Evolutionary conservation across 2,797 vertebrate genomes (phyloP).

Genomic region (Bovichtus diacanthus): DNA sequence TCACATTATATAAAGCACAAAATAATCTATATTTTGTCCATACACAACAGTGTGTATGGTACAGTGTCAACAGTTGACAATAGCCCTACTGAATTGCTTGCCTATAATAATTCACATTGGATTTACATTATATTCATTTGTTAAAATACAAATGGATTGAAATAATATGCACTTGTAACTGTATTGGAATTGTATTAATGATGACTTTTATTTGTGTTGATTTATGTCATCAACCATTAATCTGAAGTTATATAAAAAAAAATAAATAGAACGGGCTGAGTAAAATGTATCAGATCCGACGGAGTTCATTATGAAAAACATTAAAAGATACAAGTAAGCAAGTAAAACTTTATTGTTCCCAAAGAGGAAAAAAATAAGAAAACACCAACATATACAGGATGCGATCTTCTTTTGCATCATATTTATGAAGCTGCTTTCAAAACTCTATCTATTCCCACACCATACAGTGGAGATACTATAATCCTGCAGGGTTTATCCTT

Average conservation of each 20-base stretch:
- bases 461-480: constrained; percentile 35
- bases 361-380: constrained; percentile 19
- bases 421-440: constrained; percentile 55
- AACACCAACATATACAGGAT: constrained; percentile 38
- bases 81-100: not conserved
- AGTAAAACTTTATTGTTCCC: constrained; percentile 40
- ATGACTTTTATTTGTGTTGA: not conserved
- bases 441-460: constrained; percentile 43
- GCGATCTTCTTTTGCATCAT: constrained; percentile 47
- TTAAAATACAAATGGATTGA: not conserved
- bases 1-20: constrained; percentile 4
- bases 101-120: not conserved
- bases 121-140: not conserved
- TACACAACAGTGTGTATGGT: not conserved
- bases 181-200: not conserved
- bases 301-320: constrained; percentile 31
- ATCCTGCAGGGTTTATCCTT: constrained; percentile 63
- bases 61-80: no score
- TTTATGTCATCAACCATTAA: not conserved
- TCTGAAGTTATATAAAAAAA: not conserved
- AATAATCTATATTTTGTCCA: not conserved
- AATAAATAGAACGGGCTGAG: constrained; percentile 11
- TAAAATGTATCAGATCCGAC: constrained; percentile 3
- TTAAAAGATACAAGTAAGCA: constrained; percentile 22
- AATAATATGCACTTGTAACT: not conserved